Evolutionary conservation across 2,113 vertebrate species (phyloP), one percentile per base, ranked within the genome.

Genomic region (Empidonax alnorum): DNA sequence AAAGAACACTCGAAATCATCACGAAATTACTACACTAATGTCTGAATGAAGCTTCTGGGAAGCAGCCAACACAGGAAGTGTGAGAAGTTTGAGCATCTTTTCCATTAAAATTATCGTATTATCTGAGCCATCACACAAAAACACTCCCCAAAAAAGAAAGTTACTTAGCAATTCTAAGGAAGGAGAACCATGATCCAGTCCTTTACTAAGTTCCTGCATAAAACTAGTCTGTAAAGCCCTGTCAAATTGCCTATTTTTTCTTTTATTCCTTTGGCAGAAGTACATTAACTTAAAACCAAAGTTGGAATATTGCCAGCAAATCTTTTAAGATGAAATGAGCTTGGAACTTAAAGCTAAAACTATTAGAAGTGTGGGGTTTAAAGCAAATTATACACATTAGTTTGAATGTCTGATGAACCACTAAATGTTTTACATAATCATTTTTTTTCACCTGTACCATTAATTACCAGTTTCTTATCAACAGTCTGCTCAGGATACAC

Each of bases 251-350:
- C 6, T 61, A 3, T 8, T 33, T 76, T 75, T 84, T n/a, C 35
- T 71, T 65, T 31, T 16, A n/a, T 55, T 59, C 24, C 37, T 83
- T 81, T 92, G 82, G 35, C 58, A 79, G 15, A 87, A 90, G 10
- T 39, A n/a, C 31, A 71, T 90, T 96, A 91, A 80, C 52, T 91
- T 87, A 89, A 94, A 87, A 90, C 52, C 22, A 20, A 81, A 63
- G n/a, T 25, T 21, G 78, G 80, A 94, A 89, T 66, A 33, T 46
- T 87, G 80, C 97, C 90, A 96, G 74, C 23, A 95, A 59, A 73
- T 78, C 49, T 92, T 84, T 95, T 68, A 89, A 82, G 35, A 30
- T 93, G 42, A 94, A 94, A 86, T 90, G 41, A 85, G 10, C 41
- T 90, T 69, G 59, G 12, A 71, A 82, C 35, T 87, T 81, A 66